These are phyloP conservation scores for Pantelozetes paolii DNA, from an alignment of 2,888 invertebrate genomes.

Conservation along the genomic window DNA sequence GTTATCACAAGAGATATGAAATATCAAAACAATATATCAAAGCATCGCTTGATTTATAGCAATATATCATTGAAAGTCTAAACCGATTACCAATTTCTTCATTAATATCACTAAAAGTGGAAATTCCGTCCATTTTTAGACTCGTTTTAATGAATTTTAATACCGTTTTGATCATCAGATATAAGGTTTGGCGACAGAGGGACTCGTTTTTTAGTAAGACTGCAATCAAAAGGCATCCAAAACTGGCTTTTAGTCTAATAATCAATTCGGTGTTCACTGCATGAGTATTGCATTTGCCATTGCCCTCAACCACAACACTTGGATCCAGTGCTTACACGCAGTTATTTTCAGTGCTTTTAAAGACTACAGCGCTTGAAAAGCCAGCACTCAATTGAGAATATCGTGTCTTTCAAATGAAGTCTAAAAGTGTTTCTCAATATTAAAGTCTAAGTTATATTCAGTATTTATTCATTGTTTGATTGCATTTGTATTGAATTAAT, in stretches of 20 bases:
- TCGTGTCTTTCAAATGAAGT: neutral
- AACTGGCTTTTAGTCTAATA: conserved; percentile 29
- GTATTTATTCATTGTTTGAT: neutral
- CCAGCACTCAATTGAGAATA: neutral
- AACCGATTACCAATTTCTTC: neutral
- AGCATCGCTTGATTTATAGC: too few species aligned
- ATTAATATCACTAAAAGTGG: neutral
- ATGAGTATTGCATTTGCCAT: conserved; percentile 10
- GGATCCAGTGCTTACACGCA: neutral
- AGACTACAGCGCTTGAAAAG: neutral
- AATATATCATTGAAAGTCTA: too few species aligned
- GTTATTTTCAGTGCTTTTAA: neutral
- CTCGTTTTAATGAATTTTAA: neutral
- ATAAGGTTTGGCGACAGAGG: conserved; percentile 24
- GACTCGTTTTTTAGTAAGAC: conserved; percentile 30
- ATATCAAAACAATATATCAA: too few species aligned
- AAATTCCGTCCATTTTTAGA: neutral
- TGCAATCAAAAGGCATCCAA: neutral
- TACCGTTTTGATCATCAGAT: neutral
- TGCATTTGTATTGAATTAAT: neutral
- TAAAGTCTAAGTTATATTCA: neutral
- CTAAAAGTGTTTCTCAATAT: too few species aligned
- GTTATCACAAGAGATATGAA: too few species aligned
- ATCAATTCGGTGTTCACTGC: conserved; percentile 30
- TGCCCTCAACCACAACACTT: conserved; percentile 24